A percentile compares a stretch with the other conserved stretches of the same genome.
These are phyloP conservation scores for Thecophora atra DNA, from an alignment of 2,888 invertebrate species.

Conservation along the genomic window DNA sequence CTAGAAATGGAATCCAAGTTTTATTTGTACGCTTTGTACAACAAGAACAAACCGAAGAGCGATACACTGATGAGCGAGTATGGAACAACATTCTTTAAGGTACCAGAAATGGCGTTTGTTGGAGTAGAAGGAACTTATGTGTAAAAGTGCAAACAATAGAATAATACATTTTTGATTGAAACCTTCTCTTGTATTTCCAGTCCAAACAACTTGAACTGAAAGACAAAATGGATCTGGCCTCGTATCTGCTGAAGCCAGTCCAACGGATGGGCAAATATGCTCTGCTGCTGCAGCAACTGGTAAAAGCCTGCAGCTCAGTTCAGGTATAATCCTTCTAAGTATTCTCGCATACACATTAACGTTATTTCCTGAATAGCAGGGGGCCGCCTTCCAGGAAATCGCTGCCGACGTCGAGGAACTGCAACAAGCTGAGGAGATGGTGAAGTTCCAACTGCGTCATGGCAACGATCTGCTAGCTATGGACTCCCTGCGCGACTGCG, in stretches of 20 bases:
- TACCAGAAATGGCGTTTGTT: too few relatives aligned
- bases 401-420: too few relatives aligned
- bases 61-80: conserved; percentile 91
- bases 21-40: conserved; percentile 94
- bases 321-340: conserved; percentile 52
- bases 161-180: too few relatives aligned
- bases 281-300: conserved; percentile 86
- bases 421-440: conserved; percentile 90
- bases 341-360: too few relatives aligned
- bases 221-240: too few relatives aligned
- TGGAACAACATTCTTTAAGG: conserved; percentile 87
- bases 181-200: conserved; percentile 66
- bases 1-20: conserved; percentile 84
- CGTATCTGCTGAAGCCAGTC: too few relatives aligned
- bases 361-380: conserved; percentile 60
- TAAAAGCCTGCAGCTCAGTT: conserved; percentile 82
- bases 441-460: conserved; percentile 90
- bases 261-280: conserved; percentile 97
- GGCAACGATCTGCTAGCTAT: conserved; percentile 94
- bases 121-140: too few relatives aligned
- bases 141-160: too few relatives aligned
- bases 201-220: too few relatives aligned
- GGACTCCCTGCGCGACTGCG: conserved; percentile 91
- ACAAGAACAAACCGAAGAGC: conserved; percentile 96
- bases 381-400: conserved; percentile 67